phyloP scores from a whole-genome alignment of 2,113 vertebrate species.

The Glareola pratincola region DNA sequence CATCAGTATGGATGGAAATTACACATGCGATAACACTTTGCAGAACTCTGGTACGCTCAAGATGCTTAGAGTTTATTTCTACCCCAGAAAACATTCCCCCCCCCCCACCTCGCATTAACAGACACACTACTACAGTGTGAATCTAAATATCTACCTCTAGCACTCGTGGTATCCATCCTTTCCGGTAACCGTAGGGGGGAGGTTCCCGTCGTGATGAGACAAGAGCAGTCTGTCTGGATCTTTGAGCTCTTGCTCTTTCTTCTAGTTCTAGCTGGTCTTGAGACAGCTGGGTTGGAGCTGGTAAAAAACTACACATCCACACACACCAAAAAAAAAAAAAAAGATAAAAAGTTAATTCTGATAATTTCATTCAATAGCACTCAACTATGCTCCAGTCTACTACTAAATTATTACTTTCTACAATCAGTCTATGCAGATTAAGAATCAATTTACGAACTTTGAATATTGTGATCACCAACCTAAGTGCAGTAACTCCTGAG shows the following conservation, averaged over 20 bases:
- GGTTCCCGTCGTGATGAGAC: slow-evolving; percentile 90
- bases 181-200: slow-evolving; percentile 87
- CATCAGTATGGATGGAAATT: background rate
- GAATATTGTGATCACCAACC: background rate
- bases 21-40: rapidly evolving
- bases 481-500: background rate
- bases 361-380: background rate
- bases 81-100: background rate
- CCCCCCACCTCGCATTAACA: background rate
- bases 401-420: background rate
- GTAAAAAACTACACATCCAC: slow-evolving; percentile 82
- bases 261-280: slow-evolving; percentile 97
- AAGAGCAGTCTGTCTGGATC: slow-evolving; percentile 87
- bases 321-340: background rate
- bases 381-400: background rate
- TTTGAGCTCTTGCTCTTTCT: slow-evolving; percentile 85
- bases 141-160: slow-evolving; percentile 78
- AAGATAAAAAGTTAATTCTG: background rate
- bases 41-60: background rate
- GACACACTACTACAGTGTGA: background rate
- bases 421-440: background rate
- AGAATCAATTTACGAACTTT: background rate
- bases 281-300: slow-evolving; percentile 93
- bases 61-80: background rate
- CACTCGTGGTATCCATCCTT: slow-evolving; percentile 89